Percentiles rank a stretch among this genome's conserved stretches.
These are phyloP conservation scores for Peribatodes rhomboidaria DNA, from an alignment of 2,888 invertebrate genomes.

Conservation along the genomic window DNA sequence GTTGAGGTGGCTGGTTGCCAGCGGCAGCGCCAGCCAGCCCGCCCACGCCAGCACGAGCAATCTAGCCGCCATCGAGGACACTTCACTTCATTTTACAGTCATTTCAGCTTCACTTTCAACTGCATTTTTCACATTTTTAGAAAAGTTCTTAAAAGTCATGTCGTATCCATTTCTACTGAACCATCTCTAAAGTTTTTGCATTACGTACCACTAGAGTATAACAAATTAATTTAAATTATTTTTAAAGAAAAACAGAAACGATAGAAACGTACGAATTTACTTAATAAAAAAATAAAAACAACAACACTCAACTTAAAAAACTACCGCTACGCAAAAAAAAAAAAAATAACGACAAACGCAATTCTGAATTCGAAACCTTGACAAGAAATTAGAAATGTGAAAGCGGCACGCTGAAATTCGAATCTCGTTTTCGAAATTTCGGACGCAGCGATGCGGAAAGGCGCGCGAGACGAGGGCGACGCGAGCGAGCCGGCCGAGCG, in stretches of 20 bases:
- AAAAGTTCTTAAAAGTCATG: slow-evolving; percentile 55
- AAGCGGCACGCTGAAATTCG: slow-evolving; percentile 48
- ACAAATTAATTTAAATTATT: neutral
- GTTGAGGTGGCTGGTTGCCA: slow-evolving; percentile 90
- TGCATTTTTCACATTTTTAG: slow-evolving; percentile 68
- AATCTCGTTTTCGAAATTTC: slow-evolving; percentile 53
- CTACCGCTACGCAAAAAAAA: neutral
- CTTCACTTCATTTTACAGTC: slow-evolving; percentile 66
- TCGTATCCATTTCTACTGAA: slow-evolving; percentile 43
- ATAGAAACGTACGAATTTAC: too few relatives aligned
- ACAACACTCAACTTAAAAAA: neutral
- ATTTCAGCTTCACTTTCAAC: slow-evolving; percentile 78
- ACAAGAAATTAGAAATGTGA: slow-evolving; percentile 18
- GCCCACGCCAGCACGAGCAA: slow-evolving; percentile 77
- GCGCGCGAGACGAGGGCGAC: slow-evolving; percentile 53
- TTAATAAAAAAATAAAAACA: neutral
- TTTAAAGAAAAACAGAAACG: neutral
- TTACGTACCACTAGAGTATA: neutral
- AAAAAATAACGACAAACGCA: slow-evolving; percentile 11
- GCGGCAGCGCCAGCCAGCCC: slow-evolving; percentile 79
- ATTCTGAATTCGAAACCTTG: slow-evolving; percentile 24
- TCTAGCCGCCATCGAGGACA: slow-evolving; percentile 68
- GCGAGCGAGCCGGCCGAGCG: slow-evolving; percentile 68
- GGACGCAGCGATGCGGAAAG: slow-evolving; percentile 56
- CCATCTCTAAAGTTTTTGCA: neutral